These are phyloP conservation scores for Lapara coniferarum DNA, from an alignment of 2,888 invertebrate species.

Conservation along the genomic window DNA sequence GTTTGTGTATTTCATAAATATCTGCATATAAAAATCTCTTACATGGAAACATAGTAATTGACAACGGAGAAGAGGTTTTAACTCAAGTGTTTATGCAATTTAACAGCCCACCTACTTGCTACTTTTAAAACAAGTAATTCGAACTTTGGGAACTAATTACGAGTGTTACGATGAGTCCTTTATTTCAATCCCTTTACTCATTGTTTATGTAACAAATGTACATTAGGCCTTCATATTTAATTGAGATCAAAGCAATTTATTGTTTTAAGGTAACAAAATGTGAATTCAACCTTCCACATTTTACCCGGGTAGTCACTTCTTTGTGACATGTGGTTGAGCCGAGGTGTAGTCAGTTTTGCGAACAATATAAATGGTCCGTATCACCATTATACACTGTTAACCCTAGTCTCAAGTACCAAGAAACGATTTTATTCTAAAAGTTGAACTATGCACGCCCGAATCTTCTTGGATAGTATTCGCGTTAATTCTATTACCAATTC, in stretches of 20 bases:
- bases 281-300: no score
- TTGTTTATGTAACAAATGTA: slow-evolving; percentile 31
- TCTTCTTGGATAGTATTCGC: no score
- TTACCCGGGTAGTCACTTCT: neutral
- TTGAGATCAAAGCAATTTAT: slow-evolving; percentile 33
- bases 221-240: slow-evolving; percentile 35
- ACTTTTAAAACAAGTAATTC: slow-evolving; percentile 31
- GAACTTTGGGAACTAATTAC: slow-evolving; percentile 18
- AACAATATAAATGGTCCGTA: no score
- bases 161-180: neutral
- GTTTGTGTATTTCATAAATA: no score
- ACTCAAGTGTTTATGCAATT: neutral
- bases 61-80: neutral
- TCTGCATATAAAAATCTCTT: no score
- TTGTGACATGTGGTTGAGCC: neutral
- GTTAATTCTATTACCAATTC: no score
- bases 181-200: slow-evolving; percentile 14
- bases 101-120: neutral
- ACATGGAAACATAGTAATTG: no score
- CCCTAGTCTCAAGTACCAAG: no score
- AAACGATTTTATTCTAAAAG: no score
- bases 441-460: no score
- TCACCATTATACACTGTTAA: no score
- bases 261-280: neutral
- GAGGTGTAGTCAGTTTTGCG: no score